Evolutionary conservation across 2,797 vertebrate genomes (phyloP), one percentile per base, ranked within the genome.

Genomic region (Emys orbicularis): DNA sequence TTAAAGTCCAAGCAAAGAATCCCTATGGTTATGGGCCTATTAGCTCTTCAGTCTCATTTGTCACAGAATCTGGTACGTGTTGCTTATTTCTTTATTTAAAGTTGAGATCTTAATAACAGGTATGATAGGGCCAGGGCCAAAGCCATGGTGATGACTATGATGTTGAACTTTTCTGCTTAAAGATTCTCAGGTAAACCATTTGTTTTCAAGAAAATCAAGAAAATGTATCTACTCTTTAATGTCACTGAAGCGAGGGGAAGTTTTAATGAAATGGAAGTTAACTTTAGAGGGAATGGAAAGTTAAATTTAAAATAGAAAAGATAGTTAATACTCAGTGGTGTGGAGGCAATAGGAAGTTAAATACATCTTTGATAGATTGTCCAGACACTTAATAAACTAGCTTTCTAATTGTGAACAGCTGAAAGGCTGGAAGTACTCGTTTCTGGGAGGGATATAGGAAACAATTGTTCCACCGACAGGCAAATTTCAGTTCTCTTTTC

Each of bases 1-100:
- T 99, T 98, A 99, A 99, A 99, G 99, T 99, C 84, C 99, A 99
- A 98, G 99, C 99, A 86, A 99, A 99, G 98, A 99, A 99, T 96
- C 98, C 99, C 44, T 99, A 99, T 86, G 99, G 99, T 94, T 98
- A 99, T 68, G 99, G 99, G 83, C 99, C 99, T 18, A 31, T 99
- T 95, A 99, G 99, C 84, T 98, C 99, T 27, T 99, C 99, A 0
- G 98, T 99, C 86, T 99, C 98, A 34, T 99, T 99, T 96, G 97
- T 99, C 90, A 99, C 99, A 44, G 99, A 99, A 98, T 99, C 99
- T 98, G 99, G 99, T 99, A 98, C 1, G 82, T 80, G 79, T 52
- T 94, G 47, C n/a, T 83, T 92, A 94, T 88, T 76, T 96, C 93
- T 89, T 13, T 53, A 90, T 54, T 93, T 74, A 94, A 72, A 96